Evolutionary conservation across 2,113 vertebrate species (phyloP), one percentile per base, ranked within the genome.

Genomic region (Tachycineta bicolor): DNA sequence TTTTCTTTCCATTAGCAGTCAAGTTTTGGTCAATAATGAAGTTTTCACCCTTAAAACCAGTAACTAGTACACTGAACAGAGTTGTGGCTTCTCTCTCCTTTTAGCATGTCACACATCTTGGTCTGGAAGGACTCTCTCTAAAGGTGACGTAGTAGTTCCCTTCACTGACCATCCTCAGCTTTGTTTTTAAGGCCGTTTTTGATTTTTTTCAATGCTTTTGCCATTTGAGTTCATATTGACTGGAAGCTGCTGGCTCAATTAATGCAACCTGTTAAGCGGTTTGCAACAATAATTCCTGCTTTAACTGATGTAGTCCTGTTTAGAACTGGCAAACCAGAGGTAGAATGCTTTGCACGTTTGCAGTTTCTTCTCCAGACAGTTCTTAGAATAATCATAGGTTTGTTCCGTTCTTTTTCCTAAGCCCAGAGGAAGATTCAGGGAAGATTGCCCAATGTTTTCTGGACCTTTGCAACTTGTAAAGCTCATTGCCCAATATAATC

Each of bases 281-380:
- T 83, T 76, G 55, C 77, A 56, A 14, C 53, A 55, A 11, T 70
- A 83, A 82, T 77, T 91, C 50, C 43, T 85, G 55, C 70, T 87
- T 76, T 83, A 55, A 62, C 62, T 83, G 53, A 56, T 62, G 8
- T 14, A 37, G 63, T 87, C 62, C 74, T 78, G 37, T 34, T 87
- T 50, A 53, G 67, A 91, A 74, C 87, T 89, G 84, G 78, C 82
- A 93, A 33, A 39, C 33, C 33, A 88, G 67, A 95, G 44, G 59
- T 39, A 70, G 70, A 90, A 69, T 0, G 1, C 84, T 87, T 88
- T 84, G 89, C 50, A 74, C 5, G 3, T 94, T 93, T 83, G 73
- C 80, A 43, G 62, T 81, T 93, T 90, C 73, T 92, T 83, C 73
- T 97, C 90, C 83, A 93, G 37, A 53, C 56, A 47, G 49, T 60